Evolutionary conservation across 2,888 invertebrate genomes (phyloP).

Genomic region (Scaptomyza tumidula): DNA sequence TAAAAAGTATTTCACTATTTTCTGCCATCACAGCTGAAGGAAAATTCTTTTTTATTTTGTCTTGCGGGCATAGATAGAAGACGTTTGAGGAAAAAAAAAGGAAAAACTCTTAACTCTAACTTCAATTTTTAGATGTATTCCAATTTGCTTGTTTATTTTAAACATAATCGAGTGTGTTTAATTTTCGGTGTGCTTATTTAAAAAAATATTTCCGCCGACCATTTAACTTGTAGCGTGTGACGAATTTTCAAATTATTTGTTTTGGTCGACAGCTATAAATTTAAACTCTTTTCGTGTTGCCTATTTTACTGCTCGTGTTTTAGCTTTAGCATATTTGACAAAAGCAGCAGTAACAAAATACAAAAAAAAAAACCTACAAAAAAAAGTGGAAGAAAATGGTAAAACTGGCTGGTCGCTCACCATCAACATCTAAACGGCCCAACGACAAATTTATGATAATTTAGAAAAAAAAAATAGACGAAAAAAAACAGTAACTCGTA

Average conservation of each 20-base stretch:
- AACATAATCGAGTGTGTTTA: neutral
- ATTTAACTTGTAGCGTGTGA: constrained; percentile 70
- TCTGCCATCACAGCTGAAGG: neutral
- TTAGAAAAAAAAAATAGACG: constrained; percentile 49
- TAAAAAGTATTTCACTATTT: neutral
- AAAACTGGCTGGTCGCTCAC: constrained; percentile 50
- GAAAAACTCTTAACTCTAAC: too few relatives aligned
- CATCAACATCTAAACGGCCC: constrained; percentile 64
- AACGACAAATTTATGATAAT: constrained; percentile 82
- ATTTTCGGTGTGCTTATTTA: constrained; percentile 6
- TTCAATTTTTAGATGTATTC: too few relatives aligned
- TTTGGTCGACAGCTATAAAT: constrained; percentile 67
- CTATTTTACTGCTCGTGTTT: constrained; percentile 40
- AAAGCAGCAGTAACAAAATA: constrained; percentile 29
- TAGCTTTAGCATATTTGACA: constrained; percentile 69
- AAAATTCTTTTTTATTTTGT: neutral
- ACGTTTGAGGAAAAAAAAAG: neutral
- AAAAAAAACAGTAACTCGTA: constrained; percentile 27
- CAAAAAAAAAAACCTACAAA: constrained; percentile 7
- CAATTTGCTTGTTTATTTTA: neutral
- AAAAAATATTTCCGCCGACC: constrained; percentile 10
- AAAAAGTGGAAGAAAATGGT: constrained; percentile 13
- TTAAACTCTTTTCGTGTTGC: constrained; percentile 67
- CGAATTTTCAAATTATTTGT: constrained; percentile 81
- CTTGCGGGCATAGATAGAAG: neutral